Conservation (phyloP, 1,140 invertebrate genomes). For the Caenorhabditis latens region DNA sequence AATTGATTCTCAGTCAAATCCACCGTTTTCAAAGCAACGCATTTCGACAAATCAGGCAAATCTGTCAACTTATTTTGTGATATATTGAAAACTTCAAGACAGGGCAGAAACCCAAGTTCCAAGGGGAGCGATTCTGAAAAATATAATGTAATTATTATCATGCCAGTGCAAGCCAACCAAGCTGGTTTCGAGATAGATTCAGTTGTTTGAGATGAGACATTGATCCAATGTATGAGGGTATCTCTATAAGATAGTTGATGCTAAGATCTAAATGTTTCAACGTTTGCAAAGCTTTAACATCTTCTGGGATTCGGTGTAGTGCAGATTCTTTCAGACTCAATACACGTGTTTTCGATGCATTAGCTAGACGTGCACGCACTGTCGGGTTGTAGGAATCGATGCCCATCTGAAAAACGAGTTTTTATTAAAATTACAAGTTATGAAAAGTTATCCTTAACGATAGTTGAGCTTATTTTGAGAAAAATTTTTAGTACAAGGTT, state of each 20-base stretch:
- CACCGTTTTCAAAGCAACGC: conserved; percentile 16
- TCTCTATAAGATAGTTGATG: background rate
- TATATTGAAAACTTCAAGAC: conserved; percentile 14
- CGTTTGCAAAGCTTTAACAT: background rate
- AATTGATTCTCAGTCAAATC: conserved; percentile 6
- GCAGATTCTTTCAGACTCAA: conserved; percentile 33
- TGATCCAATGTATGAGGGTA: background rate
- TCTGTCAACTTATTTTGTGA: conserved; percentile 24
- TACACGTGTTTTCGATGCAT: conserved; percentile 32
- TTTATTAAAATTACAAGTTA: background rate
- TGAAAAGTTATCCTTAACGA: background rate
- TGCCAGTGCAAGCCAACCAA: background rate
- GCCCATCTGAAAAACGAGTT: background rate
- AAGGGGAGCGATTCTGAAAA: conserved; percentile 11
- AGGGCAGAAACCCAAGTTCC: background rate
- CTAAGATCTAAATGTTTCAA: conserved; percentile 21
- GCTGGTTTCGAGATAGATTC: conserved; percentile 1
- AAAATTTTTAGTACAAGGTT: too few relatives aligned
- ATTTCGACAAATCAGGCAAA: conserved; percentile 21
- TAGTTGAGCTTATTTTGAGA: too few relatives aligned
- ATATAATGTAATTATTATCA: background rate
- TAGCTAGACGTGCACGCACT: background rate
- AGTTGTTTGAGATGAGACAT: conserved; percentile 9
- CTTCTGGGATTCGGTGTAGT: conserved; percentile 15
- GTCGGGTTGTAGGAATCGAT: conserved; percentile 21